Evolutionary conservation across 2,797 vertebrate species (phyloP).

Genomic region (Periparus ater): DNA sequence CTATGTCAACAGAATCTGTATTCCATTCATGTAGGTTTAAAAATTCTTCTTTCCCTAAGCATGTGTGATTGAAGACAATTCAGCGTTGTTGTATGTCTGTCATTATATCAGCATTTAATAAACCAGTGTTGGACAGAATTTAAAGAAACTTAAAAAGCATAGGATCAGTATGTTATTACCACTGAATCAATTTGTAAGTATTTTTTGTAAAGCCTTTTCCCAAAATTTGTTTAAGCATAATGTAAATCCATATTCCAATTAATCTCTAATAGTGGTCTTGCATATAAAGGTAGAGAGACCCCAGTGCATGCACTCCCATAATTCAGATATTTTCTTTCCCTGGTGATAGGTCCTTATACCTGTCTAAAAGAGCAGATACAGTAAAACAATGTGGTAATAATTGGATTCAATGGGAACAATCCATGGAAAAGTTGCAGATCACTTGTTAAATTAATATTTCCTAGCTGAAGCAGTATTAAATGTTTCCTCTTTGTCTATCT

Average conservation of each 20-base stretch:
- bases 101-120: not conserved
- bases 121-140: not conserved
- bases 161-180: not conserved
- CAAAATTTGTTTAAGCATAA: not conserved
- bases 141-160: not conserved
- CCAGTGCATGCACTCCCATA: not conserved
- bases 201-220: not conserved
- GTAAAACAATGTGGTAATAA: not conserved
- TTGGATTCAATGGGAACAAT: not conserved
- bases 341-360: not conserved
- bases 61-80: not conserved
- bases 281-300: not conserved
- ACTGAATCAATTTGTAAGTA: not conserved
- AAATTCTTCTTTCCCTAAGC: not conserved
- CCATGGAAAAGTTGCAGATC: not conserved
- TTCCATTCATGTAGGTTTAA: not conserved
- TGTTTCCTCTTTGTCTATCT: not conserved
- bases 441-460: not conserved
- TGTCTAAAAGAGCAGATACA: not conserved
- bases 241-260: not conserved
- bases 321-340: not conserved
- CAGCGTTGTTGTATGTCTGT: not conserved
- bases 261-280: not conserved
- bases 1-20: not conserved
- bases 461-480: not conserved